phyloP scores from a whole-genome alignment of 2,888 invertebrate species.

The Cyrtodaria siliqua region DNA sequence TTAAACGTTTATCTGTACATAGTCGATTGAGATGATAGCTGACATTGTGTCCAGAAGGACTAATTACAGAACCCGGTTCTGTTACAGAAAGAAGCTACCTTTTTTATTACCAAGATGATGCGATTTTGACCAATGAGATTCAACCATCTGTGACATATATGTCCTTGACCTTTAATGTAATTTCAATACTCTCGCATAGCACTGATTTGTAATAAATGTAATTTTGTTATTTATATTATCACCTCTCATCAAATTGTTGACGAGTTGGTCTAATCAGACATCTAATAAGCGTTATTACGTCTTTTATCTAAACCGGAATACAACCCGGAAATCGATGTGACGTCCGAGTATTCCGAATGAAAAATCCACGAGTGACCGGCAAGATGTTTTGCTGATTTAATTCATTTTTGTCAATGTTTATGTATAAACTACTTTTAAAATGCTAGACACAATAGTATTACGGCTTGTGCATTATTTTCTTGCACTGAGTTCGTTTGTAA shows the following conservation, averaged over 20 bases:
- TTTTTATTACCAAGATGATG: slow-evolving; percentile 31
- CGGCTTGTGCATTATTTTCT: slow-evolving; percentile 75
- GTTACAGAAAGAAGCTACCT: too few relatives aligned
- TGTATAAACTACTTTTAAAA: slow-evolving; percentile 12
- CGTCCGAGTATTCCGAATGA: slow-evolving; percentile 27
- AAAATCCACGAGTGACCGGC: slow-evolving; percentile 51
- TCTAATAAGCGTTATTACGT: neutral
- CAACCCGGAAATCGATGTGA: slow-evolving; percentile 44
- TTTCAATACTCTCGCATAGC: too few relatives aligned
- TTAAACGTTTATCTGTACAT: too few relatives aligned
- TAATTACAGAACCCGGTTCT: too few relatives aligned
- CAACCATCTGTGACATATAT: slow-evolving; percentile 1
- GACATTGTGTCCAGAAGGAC: too few relatives aligned
- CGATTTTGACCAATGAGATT: slow-evolving; percentile 10
- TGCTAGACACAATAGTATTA: slow-evolving; percentile 69
- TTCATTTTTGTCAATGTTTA: neutral
- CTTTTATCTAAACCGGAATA: slow-evolving; percentile 34
- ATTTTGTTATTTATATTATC: too few relatives aligned
- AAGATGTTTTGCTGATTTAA: slow-evolving; percentile 18
- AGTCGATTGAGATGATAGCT: too few relatives aligned
- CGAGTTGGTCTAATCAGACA: too few relatives aligned
- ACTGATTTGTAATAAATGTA: too few relatives aligned
- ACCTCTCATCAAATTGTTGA: too few relatives aligned
- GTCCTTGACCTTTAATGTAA: neutral
- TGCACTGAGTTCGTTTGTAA: slow-evolving; percentile 70